Evolutionary conservation across 2,113 vertebrate genomes (phyloP).

Genomic region (Beaufortia kweichowensis): DNA sequence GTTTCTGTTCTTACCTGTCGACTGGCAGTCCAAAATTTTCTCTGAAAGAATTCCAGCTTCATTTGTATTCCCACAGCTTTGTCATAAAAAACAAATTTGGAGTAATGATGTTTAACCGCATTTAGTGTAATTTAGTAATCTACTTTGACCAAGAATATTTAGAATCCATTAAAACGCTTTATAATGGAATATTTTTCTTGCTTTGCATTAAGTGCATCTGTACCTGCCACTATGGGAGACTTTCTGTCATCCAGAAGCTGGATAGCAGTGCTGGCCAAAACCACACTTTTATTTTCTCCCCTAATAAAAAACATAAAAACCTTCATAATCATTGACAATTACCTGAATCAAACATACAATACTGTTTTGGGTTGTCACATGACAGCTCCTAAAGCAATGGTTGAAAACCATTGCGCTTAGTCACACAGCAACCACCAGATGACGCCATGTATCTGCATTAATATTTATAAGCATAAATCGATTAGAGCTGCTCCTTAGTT

Average conservation of each 20-base stretch:
- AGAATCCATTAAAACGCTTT: neutral
- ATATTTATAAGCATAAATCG: conserved; percentile 14
- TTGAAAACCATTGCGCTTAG: no score
- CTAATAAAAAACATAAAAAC: conserved; percentile 28
- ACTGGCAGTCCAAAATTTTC: conserved; percentile 98
- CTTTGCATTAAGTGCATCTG: neutral
- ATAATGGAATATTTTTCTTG: neutral
- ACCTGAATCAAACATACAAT: neutral
- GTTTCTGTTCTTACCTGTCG: conserved; percentile 83
- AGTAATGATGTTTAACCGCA: neutral
- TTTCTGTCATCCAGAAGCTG: conserved; percentile 94
- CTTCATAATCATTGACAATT: neutral
- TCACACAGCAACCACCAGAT: neutral
- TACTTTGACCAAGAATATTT: neutral
- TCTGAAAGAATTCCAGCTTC: conserved; percentile 98
- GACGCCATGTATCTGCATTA: conserved; percentile 1
- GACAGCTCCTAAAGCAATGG: no score
- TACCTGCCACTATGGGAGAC: conserved; percentile 95
- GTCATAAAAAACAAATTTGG: conserved; percentile 29
- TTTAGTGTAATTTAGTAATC: neutral
- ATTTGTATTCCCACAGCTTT: conserved; percentile 98
- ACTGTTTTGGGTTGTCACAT: no score
- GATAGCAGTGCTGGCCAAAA: conserved; percentile 94
- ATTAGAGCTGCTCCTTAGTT: neutral
- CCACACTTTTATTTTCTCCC: conserved; percentile 92